These are phyloP conservation scores for Pelodytes ibericus DNA, from an alignment of 2,797 vertebrate genomes.

Conservation along the genomic window DNA sequence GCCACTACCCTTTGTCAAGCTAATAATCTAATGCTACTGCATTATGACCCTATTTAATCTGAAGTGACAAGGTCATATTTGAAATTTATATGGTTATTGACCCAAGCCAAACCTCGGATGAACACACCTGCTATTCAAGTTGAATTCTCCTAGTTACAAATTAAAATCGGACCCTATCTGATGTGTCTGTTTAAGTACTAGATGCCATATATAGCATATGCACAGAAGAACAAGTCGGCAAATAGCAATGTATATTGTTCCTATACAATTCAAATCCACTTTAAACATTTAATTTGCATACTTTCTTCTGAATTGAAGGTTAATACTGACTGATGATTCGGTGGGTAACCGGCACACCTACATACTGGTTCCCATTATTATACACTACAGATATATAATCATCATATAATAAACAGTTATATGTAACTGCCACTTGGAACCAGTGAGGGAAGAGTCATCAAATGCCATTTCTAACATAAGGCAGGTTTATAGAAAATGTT, in stretches of 20 bases:
- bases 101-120: background rate
- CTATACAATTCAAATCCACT: background rate
- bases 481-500: too few species aligned
- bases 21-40: slow-evolving; percentile 34
- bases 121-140: slow-evolving; percentile 28
- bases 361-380: too few species aligned
- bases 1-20: background rate
- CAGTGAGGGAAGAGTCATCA: too few species aligned
- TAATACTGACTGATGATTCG: background rate
- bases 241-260: background rate
- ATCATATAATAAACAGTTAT: too few species aligned
- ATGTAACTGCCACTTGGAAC: too few species aligned
- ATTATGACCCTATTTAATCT: slow-evolving; percentile 8
- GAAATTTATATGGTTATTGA: slow-evolving; percentile 24
- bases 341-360: background rate
- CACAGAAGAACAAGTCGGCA: background rate
- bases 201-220: background rate
- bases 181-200: background rate
- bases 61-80: slow-evolving; percentile 36
- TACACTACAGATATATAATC: too few species aligned
- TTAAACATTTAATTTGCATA: background rate
- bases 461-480: too few species aligned
- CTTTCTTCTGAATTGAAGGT: background rate
- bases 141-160: slow-evolving; percentile 11
- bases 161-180: slow-evolving; percentile 15